Percentiles rank a stretch among this genome's conserved stretches.
Conservation (phyloP, 2,888 invertebrate genomes). For the Muschampia plurimacula region DNA sequence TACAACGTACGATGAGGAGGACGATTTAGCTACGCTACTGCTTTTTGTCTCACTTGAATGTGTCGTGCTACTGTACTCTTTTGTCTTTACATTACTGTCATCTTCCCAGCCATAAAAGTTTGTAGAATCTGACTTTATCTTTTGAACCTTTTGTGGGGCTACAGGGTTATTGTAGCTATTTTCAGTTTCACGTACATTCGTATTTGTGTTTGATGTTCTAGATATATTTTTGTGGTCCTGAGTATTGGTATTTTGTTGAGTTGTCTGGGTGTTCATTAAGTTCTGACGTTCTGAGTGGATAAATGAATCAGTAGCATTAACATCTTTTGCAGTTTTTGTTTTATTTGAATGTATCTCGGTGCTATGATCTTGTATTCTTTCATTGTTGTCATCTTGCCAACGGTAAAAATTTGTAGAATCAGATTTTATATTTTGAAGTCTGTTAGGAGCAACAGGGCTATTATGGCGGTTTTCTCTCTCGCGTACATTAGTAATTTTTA, state of each 20-base stretch:
- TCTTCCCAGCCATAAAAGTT: conserved; percentile 76
- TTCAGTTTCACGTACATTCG: conserved; percentile 66
- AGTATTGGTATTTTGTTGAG: conserved; percentile 51
- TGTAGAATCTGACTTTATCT: conserved; percentile 64
- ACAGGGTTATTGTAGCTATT: conserved; percentile 61
- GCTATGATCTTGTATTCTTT: conserved; percentile 66
- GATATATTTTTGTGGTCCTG: conserved; percentile 33
- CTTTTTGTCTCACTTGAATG: conserved; percentile 82
- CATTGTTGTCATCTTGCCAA: conserved; percentile 69
- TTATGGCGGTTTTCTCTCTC: conserved; percentile 65
- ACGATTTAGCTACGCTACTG: conserved; percentile 85
- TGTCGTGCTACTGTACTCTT: conserved; percentile 71
- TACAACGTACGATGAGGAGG: conserved; percentile 87
- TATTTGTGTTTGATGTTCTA: conserved; percentile 55
- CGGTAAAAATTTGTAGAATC: conserved; percentile 74
- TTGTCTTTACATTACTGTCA: conserved; percentile 66
- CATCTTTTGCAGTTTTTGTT: conserved; percentile 67
- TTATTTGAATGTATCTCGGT: conserved; percentile 79
- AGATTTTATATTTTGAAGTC: conserved; percentile 63
- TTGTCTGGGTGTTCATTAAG: conserved; percentile 61
- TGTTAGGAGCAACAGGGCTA: conserved; percentile 62
- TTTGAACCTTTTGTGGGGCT: conserved; percentile 61
- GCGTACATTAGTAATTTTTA: conserved; percentile 62
- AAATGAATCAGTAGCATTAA: conserved; percentile 71
- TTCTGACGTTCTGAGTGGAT: conserved; percentile 76